phyloP scores from a whole-genome alignment of 2,113 vertebrate species.

The Sturnira hondurensis region DNA sequence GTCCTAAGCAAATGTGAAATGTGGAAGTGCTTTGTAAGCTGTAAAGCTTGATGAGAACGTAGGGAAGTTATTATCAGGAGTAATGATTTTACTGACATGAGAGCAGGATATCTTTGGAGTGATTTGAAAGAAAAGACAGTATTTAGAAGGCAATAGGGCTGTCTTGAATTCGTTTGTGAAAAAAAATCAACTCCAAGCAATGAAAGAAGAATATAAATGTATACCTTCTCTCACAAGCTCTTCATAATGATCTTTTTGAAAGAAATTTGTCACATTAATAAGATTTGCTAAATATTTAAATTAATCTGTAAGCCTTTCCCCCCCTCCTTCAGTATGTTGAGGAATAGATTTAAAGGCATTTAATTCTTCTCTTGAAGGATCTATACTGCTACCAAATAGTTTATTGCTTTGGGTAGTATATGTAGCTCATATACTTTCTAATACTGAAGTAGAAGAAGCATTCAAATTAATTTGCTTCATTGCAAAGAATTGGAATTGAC shows the following conservation, averaged over 20 bases:
- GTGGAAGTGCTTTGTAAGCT: neutral
- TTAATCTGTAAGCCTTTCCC: neutral
- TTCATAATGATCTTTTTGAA: conserved; percentile 20
- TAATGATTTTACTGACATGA: neutral
- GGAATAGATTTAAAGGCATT: neutral
- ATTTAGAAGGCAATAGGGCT: neutral
- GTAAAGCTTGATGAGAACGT: neutral
- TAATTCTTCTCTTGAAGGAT: conserved; percentile 21
- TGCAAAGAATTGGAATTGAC: conserved; percentile 10
- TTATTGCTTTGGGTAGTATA: neutral
- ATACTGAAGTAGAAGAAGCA: neutral
- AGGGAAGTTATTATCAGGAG: neutral
- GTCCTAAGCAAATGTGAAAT: neutral
- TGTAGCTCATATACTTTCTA: neutral
- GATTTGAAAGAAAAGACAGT: neutral
- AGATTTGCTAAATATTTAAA: neutral
- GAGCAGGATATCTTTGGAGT: neutral
- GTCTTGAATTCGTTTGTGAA: conserved; percentile 15
- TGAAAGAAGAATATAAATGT: neutral
- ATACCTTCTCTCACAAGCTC: neutral
- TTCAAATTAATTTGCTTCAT: neutral
- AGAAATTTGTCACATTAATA: conserved; percentile 32
- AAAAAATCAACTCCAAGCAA: neutral
- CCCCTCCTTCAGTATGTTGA: neutral
- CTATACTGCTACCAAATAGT: neutral